Base-by-base conservation (phyloP, 2,113 vertebrate species). In the Campylomormyrus tamandua region DNA sequence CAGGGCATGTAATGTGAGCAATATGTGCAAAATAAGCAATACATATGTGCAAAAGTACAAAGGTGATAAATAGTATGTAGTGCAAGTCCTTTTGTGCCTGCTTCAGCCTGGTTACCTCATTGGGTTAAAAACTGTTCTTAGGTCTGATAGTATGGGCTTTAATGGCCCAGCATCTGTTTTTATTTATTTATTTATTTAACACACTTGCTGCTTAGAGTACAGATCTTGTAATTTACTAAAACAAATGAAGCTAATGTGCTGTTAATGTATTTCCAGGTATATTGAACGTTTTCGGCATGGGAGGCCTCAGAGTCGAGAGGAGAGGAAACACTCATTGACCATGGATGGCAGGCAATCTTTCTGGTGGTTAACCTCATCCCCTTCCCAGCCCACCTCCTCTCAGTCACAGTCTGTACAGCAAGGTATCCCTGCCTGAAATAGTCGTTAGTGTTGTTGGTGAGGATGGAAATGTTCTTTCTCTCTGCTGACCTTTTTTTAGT, bases 251-350 rank as follows among this genome's bases (percentile, higher is more conserved):
- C 1, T 1, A 70, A 35, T 70, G 4, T 49, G 0, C 83, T 39
- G 11, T 42, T 19, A 58, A 87, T 87, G 56, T 3, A 88, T 45
- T 74, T 46, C 1, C 91, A 98, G 97, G 93, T 98, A 97, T 77
- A 92, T 98, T 48, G 96, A 97, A 3, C 95, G 96, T 53, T 98
- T 98, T 93, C 97, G 97, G 58, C 95, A 94, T 27, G 97, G 97
- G 90, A 95, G 53, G 50, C 97, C 97, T 7, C 95, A 94, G 89
- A 98, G 96, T 92, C 94, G 96, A 87, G 94, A 95, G 89, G 96
- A 98, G 35, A 96, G 97, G 19, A 92, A 89, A 80, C 90, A 92
- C 70, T 83, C 90, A 31, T 87, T 92, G 0, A 91, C 91, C 48
- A n/a, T 58, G 21, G 90, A 58, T 88, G 92, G 94, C 24, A 90